Conservation (phyloP, 2,113 vertebrate species). For the Orientallactaga bullata region DNA sequence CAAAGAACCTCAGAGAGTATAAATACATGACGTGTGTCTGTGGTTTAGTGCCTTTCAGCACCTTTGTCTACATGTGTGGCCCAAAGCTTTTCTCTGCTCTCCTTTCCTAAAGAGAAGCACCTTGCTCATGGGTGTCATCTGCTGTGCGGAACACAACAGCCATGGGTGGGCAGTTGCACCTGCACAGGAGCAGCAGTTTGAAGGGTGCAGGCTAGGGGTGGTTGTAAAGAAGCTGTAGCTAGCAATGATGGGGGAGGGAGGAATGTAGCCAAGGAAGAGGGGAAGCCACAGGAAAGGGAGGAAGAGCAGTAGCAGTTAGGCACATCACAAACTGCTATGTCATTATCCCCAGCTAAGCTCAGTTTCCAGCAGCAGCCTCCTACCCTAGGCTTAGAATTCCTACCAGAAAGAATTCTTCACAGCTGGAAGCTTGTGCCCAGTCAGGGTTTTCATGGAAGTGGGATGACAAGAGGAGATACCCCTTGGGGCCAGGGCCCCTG, state of each 20-base stretch:
- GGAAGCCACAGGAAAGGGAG: neutral
- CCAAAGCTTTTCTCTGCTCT: constrained; percentile 11
- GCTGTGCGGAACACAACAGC: neutral
- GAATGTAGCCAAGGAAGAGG: neutral
- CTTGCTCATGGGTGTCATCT: neutral
- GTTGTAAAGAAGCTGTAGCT: constrained; percentile 46
- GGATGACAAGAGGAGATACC: neutral
- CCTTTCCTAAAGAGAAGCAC: constrained; percentile 5
- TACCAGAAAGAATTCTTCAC: constrained; percentile 30
- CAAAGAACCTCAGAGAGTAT: neutral
- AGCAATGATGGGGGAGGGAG: neutral
- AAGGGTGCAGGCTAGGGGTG: neutral
- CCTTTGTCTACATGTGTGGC: neutral
- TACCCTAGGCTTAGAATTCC: constrained; percentile 8
- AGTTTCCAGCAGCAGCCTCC: constrained; percentile 24
- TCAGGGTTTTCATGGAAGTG: constrained; percentile 8
- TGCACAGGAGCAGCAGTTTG: constrained; percentile 27
- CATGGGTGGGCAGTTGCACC: constrained; percentile 4
- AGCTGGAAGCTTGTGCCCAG: constrained; percentile 1
- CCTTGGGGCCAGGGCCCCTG: neutral
- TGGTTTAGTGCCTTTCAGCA: neutral
- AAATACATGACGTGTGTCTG: neutral
- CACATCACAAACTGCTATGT: constrained; percentile 50
- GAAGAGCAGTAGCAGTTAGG: neutral
- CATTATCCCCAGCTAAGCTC: constrained; percentile 26